A percentile compares a stretch with the other conserved stretches of the same genome.
phyloP scores from a whole-genome alignment of 2,113 vertebrate species.

The Xiphophorus couchianus region DNA sequence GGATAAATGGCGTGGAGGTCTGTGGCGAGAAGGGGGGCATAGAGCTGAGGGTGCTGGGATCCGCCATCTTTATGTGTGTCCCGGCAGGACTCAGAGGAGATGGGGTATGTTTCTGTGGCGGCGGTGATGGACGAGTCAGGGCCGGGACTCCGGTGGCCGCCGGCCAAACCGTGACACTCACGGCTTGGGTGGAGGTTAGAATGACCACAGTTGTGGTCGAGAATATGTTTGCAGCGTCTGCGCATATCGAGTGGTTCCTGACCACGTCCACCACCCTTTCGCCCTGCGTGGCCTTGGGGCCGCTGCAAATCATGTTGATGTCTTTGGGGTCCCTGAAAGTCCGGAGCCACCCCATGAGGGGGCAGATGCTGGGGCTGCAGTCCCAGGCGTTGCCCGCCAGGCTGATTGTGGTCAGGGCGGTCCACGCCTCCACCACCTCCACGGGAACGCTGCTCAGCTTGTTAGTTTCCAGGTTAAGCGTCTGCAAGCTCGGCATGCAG shows the following conservation, averaged over 20 bases:
- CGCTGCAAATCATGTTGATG: conserved; percentile 94
- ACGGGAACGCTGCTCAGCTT: conserved; percentile 92
- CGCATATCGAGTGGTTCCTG: conserved; percentile 87
- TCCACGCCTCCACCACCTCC: conserved; percentile 91
- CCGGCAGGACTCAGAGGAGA: conserved; percentile 74
- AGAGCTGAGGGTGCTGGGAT: conserved; percentile 32
- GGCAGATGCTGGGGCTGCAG: conserved; percentile 92
- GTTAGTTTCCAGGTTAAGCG: conserved; percentile 94
- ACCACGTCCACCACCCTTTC: conserved; percentile 89
- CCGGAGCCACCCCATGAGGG: conserved; percentile 91
- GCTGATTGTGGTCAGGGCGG: conserved; percentile 89
- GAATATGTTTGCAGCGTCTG: conserved; percentile 55
- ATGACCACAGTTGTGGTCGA: conserved; percentile 43
- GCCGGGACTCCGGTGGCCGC: conserved; percentile 69
- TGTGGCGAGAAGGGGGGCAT: conserved; percentile 35
- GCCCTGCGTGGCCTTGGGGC: conserved; percentile 91
- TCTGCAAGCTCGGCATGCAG: conserved; percentile 92
- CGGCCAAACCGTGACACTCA: conserved; percentile 72
- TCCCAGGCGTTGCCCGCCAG: conserved; percentile 96
- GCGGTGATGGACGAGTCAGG: conserved; percentile 72
- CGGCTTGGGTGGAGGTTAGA: conserved; percentile 46
- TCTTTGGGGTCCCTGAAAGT: conserved; percentile 91
- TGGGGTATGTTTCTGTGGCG: conserved; percentile 75
- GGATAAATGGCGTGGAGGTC: conserved; percentile 70
- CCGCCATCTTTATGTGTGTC: conserved; percentile 57